Base-by-base conservation (phyloP, 2,888 invertebrate species). In the Lissocephala sabroskyi region DNA sequence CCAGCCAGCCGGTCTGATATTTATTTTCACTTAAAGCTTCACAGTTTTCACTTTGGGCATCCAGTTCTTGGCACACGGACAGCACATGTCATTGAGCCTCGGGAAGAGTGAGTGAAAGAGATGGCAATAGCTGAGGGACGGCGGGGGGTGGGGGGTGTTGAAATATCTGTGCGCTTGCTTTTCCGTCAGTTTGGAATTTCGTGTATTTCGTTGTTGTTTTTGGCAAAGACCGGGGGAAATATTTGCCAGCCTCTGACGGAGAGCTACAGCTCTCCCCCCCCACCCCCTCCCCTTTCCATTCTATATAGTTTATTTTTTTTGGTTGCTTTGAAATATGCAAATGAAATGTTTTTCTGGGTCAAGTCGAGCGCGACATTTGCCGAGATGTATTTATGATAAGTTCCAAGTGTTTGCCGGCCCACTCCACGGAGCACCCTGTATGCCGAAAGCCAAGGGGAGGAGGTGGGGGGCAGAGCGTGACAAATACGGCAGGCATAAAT, bases 171-270 rank as follows among this genome's bases (percentile, higher is more conserved):
- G 57, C 45, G 52, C 55, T 66, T 52, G 67, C 66, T 70, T 61
- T 71, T 71, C 75, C 75, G 70, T 71, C 71, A 71, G 63, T 59
- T 70, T 71, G 67, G 68, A 71, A 74, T 74, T 66, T 70, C 28
- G 11, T 32, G 33, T 60, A n/a, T n/a, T n/a, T n/a, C n/a, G n/a
- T n/a, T n/a, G n/a, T n/a, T n/a, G n/a, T n/a, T n/a, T n/a, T 59
- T 59, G 71, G 54, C 56, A 61, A 68, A 65, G 11, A 28, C 10
- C 23, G 16, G 56, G 40, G 46, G 56, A 65, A 68, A 73, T 56
- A 61, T 59, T 65, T 65, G 4, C n/a, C 11, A 19, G 43, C 45
- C 42, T 52, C 14, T 6, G 9, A 35, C 10, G 1, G n/a, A n/a
- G n/a, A n/a, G n/a, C n/a, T n/a, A n/a, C n/a, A n/a, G n/a, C n/a